Percentiles rank a stretch among this genome's conserved stretches.
phyloP scores from a whole-genome alignment of 2,113 vertebrate genomes.

The Engraulis encrasicolus region DNA sequence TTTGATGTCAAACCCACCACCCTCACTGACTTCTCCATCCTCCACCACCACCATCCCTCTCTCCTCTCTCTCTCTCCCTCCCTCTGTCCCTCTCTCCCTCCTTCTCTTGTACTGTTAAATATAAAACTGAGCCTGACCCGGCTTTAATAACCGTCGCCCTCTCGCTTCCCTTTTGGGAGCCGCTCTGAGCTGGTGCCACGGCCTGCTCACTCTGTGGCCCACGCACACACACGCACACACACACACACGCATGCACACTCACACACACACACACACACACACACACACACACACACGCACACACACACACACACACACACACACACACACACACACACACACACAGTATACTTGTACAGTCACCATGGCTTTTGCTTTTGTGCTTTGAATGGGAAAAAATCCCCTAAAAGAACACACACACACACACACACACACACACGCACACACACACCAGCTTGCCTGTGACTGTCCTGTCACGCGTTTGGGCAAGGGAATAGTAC shows the following conservation, averaged over 20 bases:
- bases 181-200: conserved; percentile 54
- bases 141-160: conserved; percentile 62
- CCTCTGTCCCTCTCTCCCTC: conserved; percentile 41
- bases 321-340: too few species aligned
- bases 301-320: too few species aligned
- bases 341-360: too few species aligned
- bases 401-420: neutral
- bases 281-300: too few species aligned
- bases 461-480: neutral
- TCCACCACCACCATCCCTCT: conserved; percentile 44
- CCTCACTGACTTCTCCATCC: conserved; percentile 14
- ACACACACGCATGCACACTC: too few species aligned
- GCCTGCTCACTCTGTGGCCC: neutral
- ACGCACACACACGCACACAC: too few species aligned
- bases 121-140: conserved; percentile 71
- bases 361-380: neutral
- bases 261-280: too few species aligned
- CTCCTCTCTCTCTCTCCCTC: conserved; percentile 22
- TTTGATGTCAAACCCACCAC: conserved; percentile 67
- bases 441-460: too few species aligned
- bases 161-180: conserved; percentile 53
- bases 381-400: too few species aligned
- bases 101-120: conserved; percentile 69
- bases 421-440: too few species aligned
- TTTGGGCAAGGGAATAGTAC: neutral